Percentiles rank a stretch among this genome's conserved stretches.
These are phyloP conservation scores for Brachyalestes nurse DNA, from an alignment of 2,797 vertebrate genomes.

Conservation along the genomic window DNA sequence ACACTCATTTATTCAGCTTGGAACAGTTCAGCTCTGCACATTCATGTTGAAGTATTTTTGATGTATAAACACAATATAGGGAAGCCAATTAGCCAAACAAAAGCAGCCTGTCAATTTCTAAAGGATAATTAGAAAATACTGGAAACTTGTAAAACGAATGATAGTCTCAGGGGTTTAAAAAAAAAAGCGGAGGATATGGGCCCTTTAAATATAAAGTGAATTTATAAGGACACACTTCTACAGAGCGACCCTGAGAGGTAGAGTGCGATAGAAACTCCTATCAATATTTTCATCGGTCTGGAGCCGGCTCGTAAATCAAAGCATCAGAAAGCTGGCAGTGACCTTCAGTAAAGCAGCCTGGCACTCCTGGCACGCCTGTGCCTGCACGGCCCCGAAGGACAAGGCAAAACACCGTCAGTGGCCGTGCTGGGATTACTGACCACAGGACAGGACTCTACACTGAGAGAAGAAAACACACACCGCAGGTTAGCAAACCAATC, in stretches of 20 bases:
- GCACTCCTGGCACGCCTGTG: slow-evolving; percentile 23
- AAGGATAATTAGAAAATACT: too few relatives aligned
- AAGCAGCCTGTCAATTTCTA: too few relatives aligned
- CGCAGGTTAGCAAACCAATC: neutral
- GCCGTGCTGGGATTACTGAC: slow-evolving; percentile 9
- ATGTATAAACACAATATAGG: too few relatives aligned
- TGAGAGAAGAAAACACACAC: neutral
- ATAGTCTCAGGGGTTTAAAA: too few relatives aligned
- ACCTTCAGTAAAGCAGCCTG: slow-evolving; percentile 56
- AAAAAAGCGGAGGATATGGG: neutral
- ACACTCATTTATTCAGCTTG: too few relatives aligned
- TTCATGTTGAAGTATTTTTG: too few relatives aligned
- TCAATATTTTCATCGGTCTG: slow-evolving; percentile 51
- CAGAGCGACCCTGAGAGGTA: slow-evolving; percentile 36
- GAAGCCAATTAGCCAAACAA: too few relatives aligned
- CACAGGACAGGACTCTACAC: neutral
- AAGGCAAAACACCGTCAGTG: slow-evolving; percentile 24
- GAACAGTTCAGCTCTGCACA: too few relatives aligned
- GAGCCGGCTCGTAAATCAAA: slow-evolving; percentile 29
- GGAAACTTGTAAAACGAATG: too few relatives aligned
- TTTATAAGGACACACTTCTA: slow-evolving; percentile 22
- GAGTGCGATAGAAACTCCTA: slow-evolving; percentile 40
- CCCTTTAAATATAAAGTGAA: neutral
- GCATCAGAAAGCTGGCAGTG: slow-evolving; percentile 42
- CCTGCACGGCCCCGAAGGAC: slow-evolving; percentile 9